Conservation (phyloP, 2,113 vertebrate species). For the Peromyscus maniculatus region DNA sequence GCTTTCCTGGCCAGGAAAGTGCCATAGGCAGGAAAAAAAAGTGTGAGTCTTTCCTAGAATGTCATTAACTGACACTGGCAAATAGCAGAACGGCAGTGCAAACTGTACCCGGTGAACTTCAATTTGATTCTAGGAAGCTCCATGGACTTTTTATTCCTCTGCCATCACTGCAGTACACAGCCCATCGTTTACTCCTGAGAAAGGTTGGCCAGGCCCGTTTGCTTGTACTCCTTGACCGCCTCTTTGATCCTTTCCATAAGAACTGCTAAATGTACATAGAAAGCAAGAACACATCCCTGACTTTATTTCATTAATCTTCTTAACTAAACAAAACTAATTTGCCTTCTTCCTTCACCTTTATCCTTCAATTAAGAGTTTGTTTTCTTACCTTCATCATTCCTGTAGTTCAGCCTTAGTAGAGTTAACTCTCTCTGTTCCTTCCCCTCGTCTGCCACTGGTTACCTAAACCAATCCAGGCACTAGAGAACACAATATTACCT, state of each 20-base stretch:
- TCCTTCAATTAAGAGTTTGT: slow-evolving; percentile 62
- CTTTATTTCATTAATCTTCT: slow-evolving; percentile 75
- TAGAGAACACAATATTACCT: neutral
- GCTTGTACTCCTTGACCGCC: neutral
- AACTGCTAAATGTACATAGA: slow-evolving; percentile 39
- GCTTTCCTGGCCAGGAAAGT: neutral
- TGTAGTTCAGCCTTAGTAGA: neutral
- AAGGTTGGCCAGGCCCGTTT: neutral
- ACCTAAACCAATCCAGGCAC: neutral
- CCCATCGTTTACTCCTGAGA: slow-evolving; percentile 44
- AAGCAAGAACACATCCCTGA: slow-evolving; percentile 25
- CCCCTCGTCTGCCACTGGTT: neutral
- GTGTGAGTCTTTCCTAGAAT: neutral
- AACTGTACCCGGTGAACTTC: slow-evolving; percentile 5
- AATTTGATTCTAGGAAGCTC: neutral
- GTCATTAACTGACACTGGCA: slow-evolving; percentile 33
- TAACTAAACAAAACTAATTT: slow-evolving; percentile 76
- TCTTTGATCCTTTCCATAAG: slow-evolving; percentile 62
- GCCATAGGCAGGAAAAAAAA: neutral
- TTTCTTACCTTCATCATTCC: slow-evolving; percentile 39
- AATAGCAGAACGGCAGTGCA: slow-evolving; percentile 9
- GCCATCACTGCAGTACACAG: neutral
- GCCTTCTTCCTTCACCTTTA: slow-evolving; percentile 68
- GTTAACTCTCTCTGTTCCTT: neutral
- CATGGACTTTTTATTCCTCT: neutral